Percentiles rank a stretch among this genome's conserved stretches.
Evolutionary conservation across 2,113 vertebrate species (phyloP).

Genomic region (Tympanuchus pallidicinctus): DNA sequence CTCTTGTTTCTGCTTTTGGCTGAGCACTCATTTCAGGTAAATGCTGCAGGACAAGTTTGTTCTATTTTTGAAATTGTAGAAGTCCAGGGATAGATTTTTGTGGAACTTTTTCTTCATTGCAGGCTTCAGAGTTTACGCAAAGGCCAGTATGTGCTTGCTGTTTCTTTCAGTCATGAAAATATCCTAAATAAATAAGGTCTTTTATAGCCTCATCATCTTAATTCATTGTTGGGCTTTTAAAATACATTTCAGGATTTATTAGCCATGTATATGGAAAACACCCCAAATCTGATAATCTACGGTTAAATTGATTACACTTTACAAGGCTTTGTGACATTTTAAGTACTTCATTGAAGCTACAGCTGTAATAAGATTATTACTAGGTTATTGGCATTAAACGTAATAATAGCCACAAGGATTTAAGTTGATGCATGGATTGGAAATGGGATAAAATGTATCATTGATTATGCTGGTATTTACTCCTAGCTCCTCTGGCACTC

Average conservation of each 20-base stretch:
- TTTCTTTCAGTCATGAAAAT: neutral
- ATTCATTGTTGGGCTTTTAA: neutral
- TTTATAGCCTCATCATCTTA: neutral
- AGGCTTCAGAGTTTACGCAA: neutral
- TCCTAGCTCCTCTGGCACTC: neutral
- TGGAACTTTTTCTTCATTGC: neutral
- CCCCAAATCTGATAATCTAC: constrained; percentile 17
- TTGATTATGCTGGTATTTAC: neutral
- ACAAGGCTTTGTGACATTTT: neutral
- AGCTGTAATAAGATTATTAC: neutral
- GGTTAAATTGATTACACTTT: constrained; percentile 11
- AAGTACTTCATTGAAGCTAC: neutral
- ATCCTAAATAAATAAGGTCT: neutral
- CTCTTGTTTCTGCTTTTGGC: neutral
- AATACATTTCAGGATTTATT: constrained; percentile 22
- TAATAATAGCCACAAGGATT: neutral
- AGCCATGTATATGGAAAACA: neutral
- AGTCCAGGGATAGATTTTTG: neutral
- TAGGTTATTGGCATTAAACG: neutral
- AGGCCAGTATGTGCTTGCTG: neutral
- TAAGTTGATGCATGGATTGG: neutral
- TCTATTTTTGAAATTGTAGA: neutral
- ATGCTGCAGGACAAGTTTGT: neutral
- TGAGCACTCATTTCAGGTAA: neutral
- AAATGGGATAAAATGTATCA: neutral